Evolutionary conservation across 2,888 invertebrate species (phyloP).

Genomic region (Nemoura dubitans): DNA sequence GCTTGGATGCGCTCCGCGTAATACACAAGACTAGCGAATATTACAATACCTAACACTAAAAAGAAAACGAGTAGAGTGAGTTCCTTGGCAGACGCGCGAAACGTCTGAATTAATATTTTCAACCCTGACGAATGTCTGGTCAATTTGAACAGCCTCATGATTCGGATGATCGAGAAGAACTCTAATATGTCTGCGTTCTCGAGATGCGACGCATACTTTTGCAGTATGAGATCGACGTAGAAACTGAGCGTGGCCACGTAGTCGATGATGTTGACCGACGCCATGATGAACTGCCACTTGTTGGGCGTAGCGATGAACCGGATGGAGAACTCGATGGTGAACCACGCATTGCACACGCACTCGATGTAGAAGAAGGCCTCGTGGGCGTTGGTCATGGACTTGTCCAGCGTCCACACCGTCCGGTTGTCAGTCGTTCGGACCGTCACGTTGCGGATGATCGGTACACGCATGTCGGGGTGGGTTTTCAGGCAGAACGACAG

Average conservation of each 20-base stretch:
- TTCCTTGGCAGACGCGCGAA: conserved; percentile 97
- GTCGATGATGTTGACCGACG: conserved; percentile 98
- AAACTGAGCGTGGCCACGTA: conserved; percentile 98
- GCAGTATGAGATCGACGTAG: conserved; percentile 92
- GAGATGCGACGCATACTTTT: conserved; percentile 88
- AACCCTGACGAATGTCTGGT: conserved; percentile 97
- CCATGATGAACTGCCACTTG: conserved; percentile 93
- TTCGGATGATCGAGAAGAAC: conserved; percentile 97
- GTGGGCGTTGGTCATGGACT: conserved; percentile 94
- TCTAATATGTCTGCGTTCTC: conserved; percentile 96
- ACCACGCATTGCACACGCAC: conserved; percentile 99
- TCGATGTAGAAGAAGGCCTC: conserved; percentile 98
- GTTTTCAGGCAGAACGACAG: conserved; percentile 99
- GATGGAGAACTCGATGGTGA: conserved; percentile 94
- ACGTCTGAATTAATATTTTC: conserved; percentile 97
- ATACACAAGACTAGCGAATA: conserved; percentile 97
- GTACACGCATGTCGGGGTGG: conserved; percentile 97
- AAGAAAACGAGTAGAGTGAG: conserved; percentile 96
- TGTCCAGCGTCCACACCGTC: conserved; percentile 86
- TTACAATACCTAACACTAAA: conserved; percentile 96
- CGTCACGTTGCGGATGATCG: conserved; percentile 82
- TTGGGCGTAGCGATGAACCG: conserved; percentile 89
- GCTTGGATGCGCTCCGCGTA: conserved; percentile 97
- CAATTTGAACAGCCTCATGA: conserved; percentile 96
- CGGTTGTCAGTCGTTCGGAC: conserved; percentile 79